phyloP scores from a whole-genome alignment of 2,888 invertebrate genomes.

The Thereva nobilitata region DNA sequence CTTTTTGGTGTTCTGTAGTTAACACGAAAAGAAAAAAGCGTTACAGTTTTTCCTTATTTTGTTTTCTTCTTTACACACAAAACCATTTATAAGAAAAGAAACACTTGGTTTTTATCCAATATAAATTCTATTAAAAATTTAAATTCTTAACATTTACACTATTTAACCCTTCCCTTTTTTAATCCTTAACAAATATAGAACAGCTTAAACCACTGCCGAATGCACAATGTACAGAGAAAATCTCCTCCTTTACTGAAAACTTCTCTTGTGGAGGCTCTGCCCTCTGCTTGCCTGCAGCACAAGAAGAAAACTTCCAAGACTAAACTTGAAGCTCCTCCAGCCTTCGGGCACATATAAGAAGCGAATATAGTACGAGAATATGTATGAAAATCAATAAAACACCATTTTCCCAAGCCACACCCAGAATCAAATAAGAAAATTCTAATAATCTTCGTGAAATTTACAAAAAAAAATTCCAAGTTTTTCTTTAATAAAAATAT shows the following conservation, averaged over 20 bases:
- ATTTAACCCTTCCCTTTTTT: too few relatives aligned
- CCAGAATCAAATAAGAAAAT: constrained; percentile 34
- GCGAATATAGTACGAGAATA: constrained; percentile 26
- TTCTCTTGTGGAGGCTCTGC: not conserved
- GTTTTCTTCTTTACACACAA: not conserved
- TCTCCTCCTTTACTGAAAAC: too few relatives aligned
- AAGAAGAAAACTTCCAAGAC: constrained; percentile 36
- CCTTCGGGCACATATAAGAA: constrained; percentile 36
- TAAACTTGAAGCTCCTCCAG: constrained; percentile 29
- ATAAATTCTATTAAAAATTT: too few relatives aligned
- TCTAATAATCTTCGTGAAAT: constrained; percentile 15
- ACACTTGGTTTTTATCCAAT: not conserved
- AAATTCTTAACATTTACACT: too few relatives aligned
- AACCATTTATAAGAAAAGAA: not conserved
- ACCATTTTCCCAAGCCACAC: constrained; percentile 38
- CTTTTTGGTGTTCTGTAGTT: constrained; percentile 20
- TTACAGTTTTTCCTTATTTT: not conserved
- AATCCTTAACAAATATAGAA: too few relatives aligned
- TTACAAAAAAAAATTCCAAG: constrained; percentile 12
- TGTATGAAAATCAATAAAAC: constrained; percentile 42
- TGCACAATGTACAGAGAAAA: too few relatives aligned
- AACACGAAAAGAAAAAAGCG: constrained; percentile 12
- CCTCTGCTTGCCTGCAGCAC: constrained; percentile 14
- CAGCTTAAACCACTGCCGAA: too few relatives aligned
- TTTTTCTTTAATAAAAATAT: constrained; percentile 11